Conservation (phyloP, 2,113 vertebrate species). For the Zapus hudsonius region DNA sequence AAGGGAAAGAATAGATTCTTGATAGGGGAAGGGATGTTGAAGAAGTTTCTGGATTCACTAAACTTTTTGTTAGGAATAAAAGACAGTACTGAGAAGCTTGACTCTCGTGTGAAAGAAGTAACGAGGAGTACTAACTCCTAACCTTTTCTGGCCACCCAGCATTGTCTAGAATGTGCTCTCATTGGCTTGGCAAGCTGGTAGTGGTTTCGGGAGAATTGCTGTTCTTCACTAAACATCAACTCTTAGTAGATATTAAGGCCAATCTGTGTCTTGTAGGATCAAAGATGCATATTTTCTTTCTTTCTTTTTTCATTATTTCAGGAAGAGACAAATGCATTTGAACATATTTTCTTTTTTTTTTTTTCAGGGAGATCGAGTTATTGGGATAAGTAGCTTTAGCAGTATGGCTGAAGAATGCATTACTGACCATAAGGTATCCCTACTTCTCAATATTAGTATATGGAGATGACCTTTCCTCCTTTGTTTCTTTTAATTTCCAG, state of each 20-base stretch:
- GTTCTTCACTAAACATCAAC: slow-evolving; percentile 22
- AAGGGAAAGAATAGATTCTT: neutral
- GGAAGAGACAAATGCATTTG: neutral
- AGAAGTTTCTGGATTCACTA: slow-evolving; percentile 7
- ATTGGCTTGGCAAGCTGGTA: neutral
- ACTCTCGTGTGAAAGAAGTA: neutral
- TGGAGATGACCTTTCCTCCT: neutral
- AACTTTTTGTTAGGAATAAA: slow-evolving; percentile 38
- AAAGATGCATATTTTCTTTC: slow-evolving; percentile 29
- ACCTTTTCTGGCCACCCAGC: neutral
- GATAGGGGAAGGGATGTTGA: slow-evolving; percentile 4
- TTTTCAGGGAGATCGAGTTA: slow-evolving; percentile 72
- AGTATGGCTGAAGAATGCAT: slow-evolving; percentile 51
- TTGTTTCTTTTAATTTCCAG: neutral
- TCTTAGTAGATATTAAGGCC: slow-evolving; percentile 25
- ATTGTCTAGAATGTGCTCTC: neutral
- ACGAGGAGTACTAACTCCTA: neutral
- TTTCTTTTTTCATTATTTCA: neutral
- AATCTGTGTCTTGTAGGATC: neutral
- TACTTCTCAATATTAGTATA: neutral
- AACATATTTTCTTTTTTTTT: slow-evolving; percentile 49
- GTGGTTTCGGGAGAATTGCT: neutral
- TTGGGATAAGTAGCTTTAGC: slow-evolving; percentile 44
- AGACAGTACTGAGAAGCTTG: neutral
- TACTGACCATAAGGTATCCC: slow-evolving; percentile 70